Evolutionary conservation across 2,888 invertebrate species (phyloP).

Genomic region (Nymphalis c-album): DNA sequence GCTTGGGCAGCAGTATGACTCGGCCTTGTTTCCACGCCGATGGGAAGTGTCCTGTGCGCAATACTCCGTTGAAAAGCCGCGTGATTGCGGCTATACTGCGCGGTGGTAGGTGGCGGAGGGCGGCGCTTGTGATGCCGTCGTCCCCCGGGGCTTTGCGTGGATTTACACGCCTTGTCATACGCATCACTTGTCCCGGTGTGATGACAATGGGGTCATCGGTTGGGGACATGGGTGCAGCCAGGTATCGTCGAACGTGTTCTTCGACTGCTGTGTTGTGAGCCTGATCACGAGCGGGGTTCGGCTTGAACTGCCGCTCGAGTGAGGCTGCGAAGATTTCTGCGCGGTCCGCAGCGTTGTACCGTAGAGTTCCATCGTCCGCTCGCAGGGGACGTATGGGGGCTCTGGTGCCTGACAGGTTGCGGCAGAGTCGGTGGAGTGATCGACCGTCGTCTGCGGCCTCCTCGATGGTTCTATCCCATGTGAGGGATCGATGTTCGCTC

Average conservation of each 20-base stretch:
- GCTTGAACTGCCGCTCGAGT: slow-evolving; percentile 23
- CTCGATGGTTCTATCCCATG: slow-evolving; percentile 24
- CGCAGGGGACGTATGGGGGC: slow-evolving; percentile 17
- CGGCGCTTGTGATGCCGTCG: slow-evolving; percentile 30
- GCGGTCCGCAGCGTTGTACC: slow-evolving; percentile 25
- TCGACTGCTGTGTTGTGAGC: background rate
- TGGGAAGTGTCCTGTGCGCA: slow-evolving; percentile 34
- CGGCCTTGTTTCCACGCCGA: slow-evolving; percentile 34
- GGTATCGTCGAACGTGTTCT: background rate
- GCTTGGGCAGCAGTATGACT: slow-evolving; percentile 41
- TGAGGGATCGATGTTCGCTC: background rate
- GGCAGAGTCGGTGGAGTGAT: slow-evolving; percentile 13
- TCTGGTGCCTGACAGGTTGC: background rate
- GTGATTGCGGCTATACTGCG: slow-evolving; percentile 22
- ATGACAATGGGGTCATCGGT: slow-evolving; percentile 20
- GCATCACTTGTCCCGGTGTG: slow-evolving; percentile 25
- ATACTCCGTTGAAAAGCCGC: slow-evolving; percentile 32
- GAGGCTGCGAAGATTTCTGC: slow-evolving; percentile 31
- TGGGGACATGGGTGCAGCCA: background rate
- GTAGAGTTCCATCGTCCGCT: slow-evolving; percentile 11
- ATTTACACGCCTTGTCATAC: background rate
- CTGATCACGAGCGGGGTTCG: background rate
- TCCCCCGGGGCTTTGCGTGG: slow-evolving; percentile 36
- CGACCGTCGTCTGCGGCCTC: background rate
- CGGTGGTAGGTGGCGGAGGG: slow-evolving; percentile 25